A percentile compares a stretch with the other conserved stretches of the same genome.
These are phyloP conservation scores for Acropora tenuis DNA, from an alignment of 64 coral and sea anemone species.

Conservation along the genomic window DNA sequence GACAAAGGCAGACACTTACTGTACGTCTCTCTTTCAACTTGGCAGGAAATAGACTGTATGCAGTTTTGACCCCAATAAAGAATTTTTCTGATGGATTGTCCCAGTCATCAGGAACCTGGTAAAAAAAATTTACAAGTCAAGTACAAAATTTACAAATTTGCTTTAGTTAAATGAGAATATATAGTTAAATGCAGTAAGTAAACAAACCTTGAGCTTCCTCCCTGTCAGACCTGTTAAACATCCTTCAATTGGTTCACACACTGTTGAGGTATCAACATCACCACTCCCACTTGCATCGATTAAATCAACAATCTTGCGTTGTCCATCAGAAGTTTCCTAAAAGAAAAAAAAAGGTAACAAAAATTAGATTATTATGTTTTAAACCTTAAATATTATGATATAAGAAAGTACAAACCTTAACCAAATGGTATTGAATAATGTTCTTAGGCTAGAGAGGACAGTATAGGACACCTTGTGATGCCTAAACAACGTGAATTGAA, in stretches of 20 bases:
- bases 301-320: slow-evolving; percentile 93
- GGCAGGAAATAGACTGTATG: slow-evolving; percentile 89
- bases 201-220: slow-evolving; percentile 76
- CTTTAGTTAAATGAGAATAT: neutral
- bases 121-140: neutral
- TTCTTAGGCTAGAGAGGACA: too few species aligned
- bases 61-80: slow-evolving; percentile 84
- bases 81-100: slow-evolving; percentile 83
- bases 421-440: too few species aligned
- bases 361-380: too few species aligned
- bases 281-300: slow-evolving; percentile 98
- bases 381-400: too few species aligned
- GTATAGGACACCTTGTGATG: too few species aligned
- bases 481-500: too few species aligned
- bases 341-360: neutral
- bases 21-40: slow-evolving; percentile 56
- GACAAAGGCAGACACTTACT: neutral
- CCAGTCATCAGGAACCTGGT: slow-evolving; percentile 90
- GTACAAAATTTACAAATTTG: neutral
- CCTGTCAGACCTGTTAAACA: slow-evolving; percentile 77
- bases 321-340: slow-evolving; percentile 92
- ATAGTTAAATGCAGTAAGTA: too few species aligned
- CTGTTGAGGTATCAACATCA: slow-evolving; percentile 95
- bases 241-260: slow-evolving; percentile 69
- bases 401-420: too few species aligned